These are phyloP conservation scores for Harlomillsia oculata DNA, from an alignment of 1,140 invertebrate genomes.

Conservation along the genomic window DNA sequence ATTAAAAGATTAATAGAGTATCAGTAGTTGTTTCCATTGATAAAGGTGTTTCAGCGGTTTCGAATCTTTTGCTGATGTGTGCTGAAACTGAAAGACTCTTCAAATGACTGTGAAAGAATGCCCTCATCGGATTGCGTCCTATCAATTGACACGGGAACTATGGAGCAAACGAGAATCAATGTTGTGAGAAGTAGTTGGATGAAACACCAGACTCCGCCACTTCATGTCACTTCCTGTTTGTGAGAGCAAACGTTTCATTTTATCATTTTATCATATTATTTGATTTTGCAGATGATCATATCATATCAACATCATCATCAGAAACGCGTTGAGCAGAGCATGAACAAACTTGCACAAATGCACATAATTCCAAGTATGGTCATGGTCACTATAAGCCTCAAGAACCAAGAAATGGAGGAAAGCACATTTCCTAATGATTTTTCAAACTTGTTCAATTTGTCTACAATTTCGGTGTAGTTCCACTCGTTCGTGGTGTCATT, in stretches of 20 bases:
- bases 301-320: not conserved
- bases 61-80: not conserved
- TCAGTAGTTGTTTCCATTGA: no score
- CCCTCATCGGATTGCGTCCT: not conserved
- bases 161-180: not conserved
- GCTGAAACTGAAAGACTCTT: not conserved
- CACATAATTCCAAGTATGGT: slow-evolving; percentile 6
- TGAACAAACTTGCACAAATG: not conserved
- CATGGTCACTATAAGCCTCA: not conserved
- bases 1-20: not conserved
- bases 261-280: no score
- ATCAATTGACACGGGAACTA: not conserved
- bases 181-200: not conserved
- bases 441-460: not conserved
- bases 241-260: not conserved
- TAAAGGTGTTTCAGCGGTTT: not conserved
- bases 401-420: not conserved
- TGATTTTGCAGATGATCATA: not conserved
- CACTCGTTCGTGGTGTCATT: not conserved
- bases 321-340: slow-evolving; percentile 3
- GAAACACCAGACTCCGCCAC: not conserved
- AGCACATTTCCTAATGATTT: not conserved
- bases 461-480: slow-evolving; percentile 3
- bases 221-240: not conserved
- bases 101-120: not conserved